Evolutionary conservation across 2,888 invertebrate species (phyloP).

Genomic region (Amphipoea oculea): DNA sequence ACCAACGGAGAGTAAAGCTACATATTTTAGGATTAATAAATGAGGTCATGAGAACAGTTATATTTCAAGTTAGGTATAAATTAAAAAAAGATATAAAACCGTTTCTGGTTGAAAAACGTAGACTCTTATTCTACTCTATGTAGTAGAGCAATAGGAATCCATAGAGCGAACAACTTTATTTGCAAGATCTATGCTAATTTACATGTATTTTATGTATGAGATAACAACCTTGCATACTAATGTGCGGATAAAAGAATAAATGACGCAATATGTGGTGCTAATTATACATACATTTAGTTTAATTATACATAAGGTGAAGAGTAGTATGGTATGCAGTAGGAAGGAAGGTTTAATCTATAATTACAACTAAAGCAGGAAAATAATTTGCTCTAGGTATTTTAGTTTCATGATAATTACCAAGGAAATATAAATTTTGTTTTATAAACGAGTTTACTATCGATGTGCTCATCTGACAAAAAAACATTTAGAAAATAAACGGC

Average conservation of each 20-base stretch:
- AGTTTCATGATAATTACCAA: background rate
- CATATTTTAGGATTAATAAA: constrained; percentile 58
- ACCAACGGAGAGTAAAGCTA: constrained; percentile 67
- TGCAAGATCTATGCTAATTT: constrained; percentile 40
- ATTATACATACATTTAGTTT: constrained; percentile 33
- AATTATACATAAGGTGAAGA: constrained; percentile 14
- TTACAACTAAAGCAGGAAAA: constrained; percentile 4
- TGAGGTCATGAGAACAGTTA: constrained; percentile 41
- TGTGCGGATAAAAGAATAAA: constrained; percentile 39
- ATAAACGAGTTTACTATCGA: background rate
- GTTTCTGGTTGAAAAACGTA: background rate
- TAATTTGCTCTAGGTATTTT: background rate
- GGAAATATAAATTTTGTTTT: background rate
- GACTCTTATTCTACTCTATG: background rate
- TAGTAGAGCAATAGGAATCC: constrained; percentile 18
- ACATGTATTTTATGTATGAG: constrained; percentile 52
- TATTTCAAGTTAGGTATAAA: constrained; percentile 11
- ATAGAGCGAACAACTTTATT: constrained; percentile 29
- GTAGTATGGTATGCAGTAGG: background rate
- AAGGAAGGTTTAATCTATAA: background rate
- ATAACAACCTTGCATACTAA: constrained; percentile 48
- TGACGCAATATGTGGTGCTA: constrained; percentile 45
- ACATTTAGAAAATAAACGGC: background rate
- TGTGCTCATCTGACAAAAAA: background rate
- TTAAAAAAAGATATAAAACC: background rate